Conservation (phyloP, 1,140 invertebrate species). For the Limonius californicus region DNA sequence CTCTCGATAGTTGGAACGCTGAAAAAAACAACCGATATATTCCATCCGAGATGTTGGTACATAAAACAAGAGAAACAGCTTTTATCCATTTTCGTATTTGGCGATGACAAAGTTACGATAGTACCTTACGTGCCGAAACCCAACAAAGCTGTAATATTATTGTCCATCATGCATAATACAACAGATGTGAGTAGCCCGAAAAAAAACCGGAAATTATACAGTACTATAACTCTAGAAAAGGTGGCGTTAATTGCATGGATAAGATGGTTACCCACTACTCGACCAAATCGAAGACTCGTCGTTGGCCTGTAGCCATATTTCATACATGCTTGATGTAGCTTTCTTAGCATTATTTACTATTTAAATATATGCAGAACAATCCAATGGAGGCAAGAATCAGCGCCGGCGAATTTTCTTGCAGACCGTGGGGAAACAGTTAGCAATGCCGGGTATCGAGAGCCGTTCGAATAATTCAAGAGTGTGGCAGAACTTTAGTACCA, state of each 20-base stretch:
- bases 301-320: too few species aligned
- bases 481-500: neutral
- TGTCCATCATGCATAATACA: too few species aligned
- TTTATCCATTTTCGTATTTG: neutral
- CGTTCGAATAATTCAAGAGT: neutral
- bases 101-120: conserved; percentile 16
- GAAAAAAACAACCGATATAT: conserved; percentile 35
- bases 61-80: conserved; percentile 33
- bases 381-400: neutral
- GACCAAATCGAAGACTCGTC: too few species aligned
- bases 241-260: conserved; percentile 45
- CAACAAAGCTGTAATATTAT: too few species aligned
- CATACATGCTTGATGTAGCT: conserved; percentile 30
- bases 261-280: too few species aligned
- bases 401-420: too few species aligned
- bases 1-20: conserved; percentile 42
- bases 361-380: neutral
- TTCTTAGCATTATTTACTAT: neutral
- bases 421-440: too few species aligned
- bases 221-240: too few species aligned
- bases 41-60: conserved; percentile 38
- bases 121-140: too few species aligned
- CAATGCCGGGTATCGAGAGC: too few species aligned
- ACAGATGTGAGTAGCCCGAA: too few species aligned
- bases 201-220: conserved; percentile 43